Conservation (phyloP, 2,888 invertebrate species). For the Drosophila neoperkinsi region DNA sequence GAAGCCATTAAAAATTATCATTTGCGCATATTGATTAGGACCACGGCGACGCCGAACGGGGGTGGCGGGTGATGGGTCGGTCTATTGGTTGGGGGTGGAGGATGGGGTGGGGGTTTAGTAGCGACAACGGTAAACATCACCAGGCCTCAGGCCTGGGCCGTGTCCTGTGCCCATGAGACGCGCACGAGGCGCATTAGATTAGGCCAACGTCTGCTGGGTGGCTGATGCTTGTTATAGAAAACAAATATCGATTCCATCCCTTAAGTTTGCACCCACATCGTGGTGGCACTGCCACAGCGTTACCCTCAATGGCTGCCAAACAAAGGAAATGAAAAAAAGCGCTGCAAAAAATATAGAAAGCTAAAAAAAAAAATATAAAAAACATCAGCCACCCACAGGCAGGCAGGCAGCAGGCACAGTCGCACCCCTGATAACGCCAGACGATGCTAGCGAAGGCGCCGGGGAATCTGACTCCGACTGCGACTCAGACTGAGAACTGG, state of each 20-base stretch:
- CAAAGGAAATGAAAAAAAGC: constrained; percentile 76
- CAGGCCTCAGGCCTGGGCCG: constrained; percentile 31
- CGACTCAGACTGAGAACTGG: constrained; percentile 23
- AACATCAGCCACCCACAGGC: constrained; percentile 68
- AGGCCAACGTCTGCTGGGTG: constrained; percentile 60
- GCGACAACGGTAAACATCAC: constrained; percentile 55
- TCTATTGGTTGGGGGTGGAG: not conserved
- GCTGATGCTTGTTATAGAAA: constrained; percentile 70
- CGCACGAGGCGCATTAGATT: constrained; percentile 72
- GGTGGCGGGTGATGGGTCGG: not conserved
- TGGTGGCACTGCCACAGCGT: constrained; percentile 43
- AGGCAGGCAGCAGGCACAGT: constrained; percentile 6
- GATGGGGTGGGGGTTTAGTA: not conserved
- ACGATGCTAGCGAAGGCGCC: constrained; percentile 54
- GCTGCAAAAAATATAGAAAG: constrained; percentile 42
- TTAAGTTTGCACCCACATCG: constrained; percentile 73
- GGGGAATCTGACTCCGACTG: constrained; percentile 43
- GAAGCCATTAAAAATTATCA: constrained; percentile 83
- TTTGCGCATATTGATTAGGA: constrained; percentile 79
- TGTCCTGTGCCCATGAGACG: constrained; percentile 67
- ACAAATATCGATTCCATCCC: constrained; percentile 82
- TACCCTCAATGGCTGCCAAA: constrained; percentile 79
- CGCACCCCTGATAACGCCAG: constrained; percentile 64
- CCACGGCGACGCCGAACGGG: constrained; percentile 6
- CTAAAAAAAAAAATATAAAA: constrained; percentile 53